phyloP scores from a whole-genome alignment of 1,140 invertebrate species.

The Macrostomum lignano region DNA sequence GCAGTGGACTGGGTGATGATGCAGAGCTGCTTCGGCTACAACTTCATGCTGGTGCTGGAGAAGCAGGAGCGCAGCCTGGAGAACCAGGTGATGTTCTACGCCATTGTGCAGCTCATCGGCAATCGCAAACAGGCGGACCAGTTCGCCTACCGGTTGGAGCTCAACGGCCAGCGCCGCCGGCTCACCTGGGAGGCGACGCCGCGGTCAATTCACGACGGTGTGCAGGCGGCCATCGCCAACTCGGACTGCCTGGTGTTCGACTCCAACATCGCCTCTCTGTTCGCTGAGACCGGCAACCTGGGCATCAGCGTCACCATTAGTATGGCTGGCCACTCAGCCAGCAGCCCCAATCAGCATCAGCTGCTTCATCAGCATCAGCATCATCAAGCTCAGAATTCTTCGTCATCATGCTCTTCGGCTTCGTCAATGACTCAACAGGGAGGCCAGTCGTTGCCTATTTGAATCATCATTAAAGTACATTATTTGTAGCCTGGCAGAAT shows the following conservation, averaged over 20 bases:
- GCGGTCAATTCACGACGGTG: slow-evolving; percentile 85
- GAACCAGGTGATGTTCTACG: slow-evolving; percentile 92
- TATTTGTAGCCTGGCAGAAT: too few species aligned
- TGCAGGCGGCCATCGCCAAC: slow-evolving; percentile 82
- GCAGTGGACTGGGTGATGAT: slow-evolving; percentile 99
- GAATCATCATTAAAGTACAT: too few species aligned
- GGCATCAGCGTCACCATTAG: slow-evolving; percentile 98
- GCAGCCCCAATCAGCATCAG: too few species aligned
- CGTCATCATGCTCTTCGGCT: too few species aligned
- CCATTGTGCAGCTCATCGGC: slow-evolving; percentile 92
- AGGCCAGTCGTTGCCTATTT: too few species aligned
- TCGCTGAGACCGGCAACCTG: slow-evolving; percentile 93
- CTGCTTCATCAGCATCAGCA: too few species aligned
- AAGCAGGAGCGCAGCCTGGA: slow-evolving; percentile 72
- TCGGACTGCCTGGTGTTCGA: slow-evolving; percentile 97
- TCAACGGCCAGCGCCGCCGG: slow-evolving; percentile 66
- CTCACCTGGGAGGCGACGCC: slow-evolving; percentile 97
- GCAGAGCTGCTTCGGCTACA: slow-evolving; percentile 92
- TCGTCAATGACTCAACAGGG: too few species aligned
- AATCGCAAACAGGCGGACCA: slow-evolving; percentile 92
- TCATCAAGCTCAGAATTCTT: too few species aligned
- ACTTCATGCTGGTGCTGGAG: slow-evolving; percentile 95
- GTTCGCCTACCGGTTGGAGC: slow-evolving; percentile 83
- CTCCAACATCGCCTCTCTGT: slow-evolving; percentile 79
- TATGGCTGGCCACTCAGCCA: too few species aligned